phyloP scores from a whole-genome alignment of 2,113 vertebrate genomes.

The Cariama cristata region DNA sequence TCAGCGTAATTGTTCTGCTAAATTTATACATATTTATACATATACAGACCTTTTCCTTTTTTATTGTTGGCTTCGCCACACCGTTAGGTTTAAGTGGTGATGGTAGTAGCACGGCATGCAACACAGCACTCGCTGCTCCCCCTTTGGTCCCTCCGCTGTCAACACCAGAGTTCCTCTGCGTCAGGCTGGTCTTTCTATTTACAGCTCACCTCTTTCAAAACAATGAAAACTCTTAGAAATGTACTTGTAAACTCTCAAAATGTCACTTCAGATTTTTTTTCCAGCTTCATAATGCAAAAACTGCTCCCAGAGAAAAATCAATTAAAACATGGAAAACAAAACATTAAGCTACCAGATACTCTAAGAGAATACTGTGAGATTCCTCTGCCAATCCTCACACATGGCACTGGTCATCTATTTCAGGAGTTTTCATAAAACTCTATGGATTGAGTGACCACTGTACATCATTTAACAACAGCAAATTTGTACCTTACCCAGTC shows the following conservation, averaged over 20 bases:
- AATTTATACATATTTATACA: not conserved
- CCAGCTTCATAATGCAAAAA: not conserved
- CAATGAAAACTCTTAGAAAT: not conserved
- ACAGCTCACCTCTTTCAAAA: rapidly evolving
- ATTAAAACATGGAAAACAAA: not conserved
- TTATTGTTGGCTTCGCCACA: not conserved
- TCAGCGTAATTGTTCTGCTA: not conserved
- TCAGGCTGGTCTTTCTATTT: not conserved
- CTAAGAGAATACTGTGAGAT: not conserved
- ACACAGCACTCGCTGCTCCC: not conserved
- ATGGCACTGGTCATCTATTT: not conserved
- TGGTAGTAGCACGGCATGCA: not conserved
- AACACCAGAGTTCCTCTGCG: not conserved
- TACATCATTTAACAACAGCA: not conserved
- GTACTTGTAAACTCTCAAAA: not conserved
- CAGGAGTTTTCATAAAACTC: not conserved
- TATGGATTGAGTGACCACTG: not conserved
- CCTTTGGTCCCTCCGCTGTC: not conserved
- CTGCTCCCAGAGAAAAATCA: not conserved
- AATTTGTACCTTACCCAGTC: not conserved
- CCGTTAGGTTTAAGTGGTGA: not conserved
- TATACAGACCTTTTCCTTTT: not conserved
- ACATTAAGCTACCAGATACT: not conserved
- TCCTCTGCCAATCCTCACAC: not conserved
- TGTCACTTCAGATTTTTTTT: not conserved